These are phyloP conservation scores for Drosophila tanythrix DNA, from an alignment of 2,888 invertebrate genomes.

Conservation along the genomic window DNA sequence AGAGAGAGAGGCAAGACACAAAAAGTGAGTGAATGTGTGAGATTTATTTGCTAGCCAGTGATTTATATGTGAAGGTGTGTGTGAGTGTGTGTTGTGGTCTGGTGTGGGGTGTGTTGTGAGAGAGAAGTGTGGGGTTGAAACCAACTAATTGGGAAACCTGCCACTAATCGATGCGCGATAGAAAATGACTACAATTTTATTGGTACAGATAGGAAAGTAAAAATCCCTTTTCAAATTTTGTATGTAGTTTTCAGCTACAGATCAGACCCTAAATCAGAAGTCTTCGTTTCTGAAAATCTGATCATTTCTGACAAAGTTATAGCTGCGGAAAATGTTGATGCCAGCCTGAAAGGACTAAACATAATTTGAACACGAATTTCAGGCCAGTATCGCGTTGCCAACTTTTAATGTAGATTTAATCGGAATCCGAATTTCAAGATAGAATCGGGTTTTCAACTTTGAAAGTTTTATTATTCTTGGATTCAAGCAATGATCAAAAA, in stretches of 20 bases:
- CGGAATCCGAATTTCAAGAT: no score
- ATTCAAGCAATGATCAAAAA: not conserved
- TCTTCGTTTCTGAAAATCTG: not conserved
- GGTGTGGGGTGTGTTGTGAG: conserved; percentile 20
- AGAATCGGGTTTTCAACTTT: not conserved
- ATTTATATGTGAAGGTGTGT: conserved; percentile 24
- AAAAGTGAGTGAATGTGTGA: conserved; percentile 47
- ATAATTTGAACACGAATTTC: not conserved
- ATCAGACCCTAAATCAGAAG: not conserved
- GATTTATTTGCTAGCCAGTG: conserved; percentile 47
- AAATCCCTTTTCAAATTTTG: not conserved
- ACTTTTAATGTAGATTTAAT: not conserved
- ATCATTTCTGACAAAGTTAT: not conserved
- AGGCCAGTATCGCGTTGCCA: rapidly evolving
- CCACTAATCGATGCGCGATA: not conserved
- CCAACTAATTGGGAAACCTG: conserved; percentile 16
- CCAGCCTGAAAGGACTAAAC: no score
- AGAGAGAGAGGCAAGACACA: conserved; percentile 42
- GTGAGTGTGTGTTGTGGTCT: conserved; percentile 33
- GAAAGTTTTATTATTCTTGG: not conserved
- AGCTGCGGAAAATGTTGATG: not conserved
- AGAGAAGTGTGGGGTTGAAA: conserved; percentile 29
- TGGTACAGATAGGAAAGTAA: not conserved
- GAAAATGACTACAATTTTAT: not conserved
- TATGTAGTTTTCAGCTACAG: not conserved